These are phyloP conservation scores for Slavum lentiscoides DNA, from an alignment of 2,888 invertebrate genomes.

Conservation along the genomic window DNA sequence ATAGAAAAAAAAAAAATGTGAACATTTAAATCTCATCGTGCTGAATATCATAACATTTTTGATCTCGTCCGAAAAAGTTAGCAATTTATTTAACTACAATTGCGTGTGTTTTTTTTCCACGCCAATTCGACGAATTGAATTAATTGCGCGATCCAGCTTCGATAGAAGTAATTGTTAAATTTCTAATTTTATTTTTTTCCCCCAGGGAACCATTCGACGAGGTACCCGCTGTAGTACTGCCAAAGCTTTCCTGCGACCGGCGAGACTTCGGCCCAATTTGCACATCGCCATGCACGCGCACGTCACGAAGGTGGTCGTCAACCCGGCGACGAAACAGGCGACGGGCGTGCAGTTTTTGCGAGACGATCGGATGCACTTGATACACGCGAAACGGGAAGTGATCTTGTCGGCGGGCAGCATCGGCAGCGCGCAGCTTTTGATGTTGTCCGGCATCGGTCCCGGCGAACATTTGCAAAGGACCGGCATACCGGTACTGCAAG, in stretches of 20 bases:
- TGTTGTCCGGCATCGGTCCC: constrained; percentile 86
- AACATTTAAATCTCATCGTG: too few species aligned
- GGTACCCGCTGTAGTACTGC: constrained; percentile 85
- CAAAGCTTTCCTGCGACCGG: constrained; percentile 82
- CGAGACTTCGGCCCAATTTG: constrained; percentile 74
- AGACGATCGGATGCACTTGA: constrained; percentile 71
- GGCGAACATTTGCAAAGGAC: constrained; percentile 70
- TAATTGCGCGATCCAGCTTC: too few species aligned
- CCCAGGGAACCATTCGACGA: constrained; percentile 71
- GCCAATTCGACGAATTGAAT: too few species aligned
- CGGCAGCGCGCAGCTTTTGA: constrained; percentile 86
- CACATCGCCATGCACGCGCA: constrained; percentile 81
- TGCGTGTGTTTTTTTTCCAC: too few species aligned
- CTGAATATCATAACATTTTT: too few species aligned
- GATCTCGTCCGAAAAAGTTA: too few species aligned
- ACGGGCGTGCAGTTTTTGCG: constrained; percentile 80
- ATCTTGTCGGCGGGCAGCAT: constrained; percentile 89
- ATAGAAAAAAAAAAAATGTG: too few species aligned
- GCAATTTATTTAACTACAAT: too few species aligned
- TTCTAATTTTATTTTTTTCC: background rate
- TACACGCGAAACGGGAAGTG: constrained; percentile 60
- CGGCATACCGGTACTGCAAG: constrained; percentile 74
- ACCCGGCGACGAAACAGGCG: constrained; percentile 74
- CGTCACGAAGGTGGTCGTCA: constrained; percentile 75
- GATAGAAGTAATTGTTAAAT: background rate